Conservation (phyloP, 53 echinoderm and acorn worm species). For the Apostichopus leukothele region DNA sequence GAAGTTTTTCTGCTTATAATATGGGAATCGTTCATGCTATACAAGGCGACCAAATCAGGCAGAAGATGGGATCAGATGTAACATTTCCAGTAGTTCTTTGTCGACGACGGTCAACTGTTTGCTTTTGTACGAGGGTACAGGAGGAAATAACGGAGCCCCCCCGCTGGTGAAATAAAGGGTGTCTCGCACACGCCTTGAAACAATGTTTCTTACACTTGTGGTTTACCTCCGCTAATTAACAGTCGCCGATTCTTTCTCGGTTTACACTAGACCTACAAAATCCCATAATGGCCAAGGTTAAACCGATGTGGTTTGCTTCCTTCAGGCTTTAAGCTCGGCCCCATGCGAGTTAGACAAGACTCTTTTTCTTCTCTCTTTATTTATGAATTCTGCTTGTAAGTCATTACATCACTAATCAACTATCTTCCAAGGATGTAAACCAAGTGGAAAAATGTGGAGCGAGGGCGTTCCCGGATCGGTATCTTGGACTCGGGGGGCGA, state of each 20-base stretch:
- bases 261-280: constrained; percentile 27
- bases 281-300: constrained; percentile 16
- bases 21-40: neutral
- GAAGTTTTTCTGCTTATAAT: neutral
- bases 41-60: neutral
- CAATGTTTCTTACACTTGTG: constrained; percentile 12
- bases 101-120: too few species aligned
- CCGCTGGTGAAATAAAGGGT: neutral
- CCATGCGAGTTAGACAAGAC: neutral
- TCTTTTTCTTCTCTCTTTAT: neutral
- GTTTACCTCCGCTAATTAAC: neutral
- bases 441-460: constrained; percentile 17
- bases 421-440: constrained; percentile 3
- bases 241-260: neutral
- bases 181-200: constrained; percentile 3
- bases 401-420: neutral
- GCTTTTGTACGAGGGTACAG: too few species aligned
- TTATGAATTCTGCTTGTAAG: too few species aligned
- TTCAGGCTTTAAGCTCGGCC: neutral
- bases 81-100: neutral
- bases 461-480: neutral
- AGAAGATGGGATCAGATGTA: neutral
- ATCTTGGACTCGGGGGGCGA: neutral
- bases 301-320: neutral
- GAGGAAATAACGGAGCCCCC: neutral